Conservation (phyloP, 2,888 invertebrate species). For the Subacronicta megacephala region DNA sequence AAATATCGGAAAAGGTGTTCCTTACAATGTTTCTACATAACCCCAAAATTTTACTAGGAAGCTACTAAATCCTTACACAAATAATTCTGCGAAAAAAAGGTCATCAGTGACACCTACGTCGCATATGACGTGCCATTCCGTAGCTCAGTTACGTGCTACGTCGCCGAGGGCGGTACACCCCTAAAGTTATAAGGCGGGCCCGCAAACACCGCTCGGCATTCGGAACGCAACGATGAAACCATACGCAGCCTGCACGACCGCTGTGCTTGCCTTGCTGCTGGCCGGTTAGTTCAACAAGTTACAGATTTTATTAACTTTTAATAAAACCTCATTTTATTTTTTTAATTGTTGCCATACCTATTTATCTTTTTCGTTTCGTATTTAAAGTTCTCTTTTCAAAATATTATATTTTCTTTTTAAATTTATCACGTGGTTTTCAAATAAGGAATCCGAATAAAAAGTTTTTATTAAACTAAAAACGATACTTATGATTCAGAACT, state of each 20-base stretch:
- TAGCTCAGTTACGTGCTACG: slow-evolving; percentile 57
- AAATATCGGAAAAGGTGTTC: no score
- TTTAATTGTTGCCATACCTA: no score
- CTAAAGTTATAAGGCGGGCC: slow-evolving; percentile 75
- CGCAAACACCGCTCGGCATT: slow-evolving; percentile 71
- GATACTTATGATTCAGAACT: slow-evolving; percentile 1
- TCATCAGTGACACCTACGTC: slow-evolving; percentile 31
- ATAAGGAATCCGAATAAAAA: background rate
- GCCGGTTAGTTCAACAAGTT: slow-evolving; percentile 73
- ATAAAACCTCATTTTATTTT: no score
- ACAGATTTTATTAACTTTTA: slow-evolving; percentile 20
- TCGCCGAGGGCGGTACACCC: slow-evolving; percentile 68
- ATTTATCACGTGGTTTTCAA: no score
- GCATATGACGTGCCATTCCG: slow-evolving; percentile 23
- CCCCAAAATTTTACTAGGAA: background rate
- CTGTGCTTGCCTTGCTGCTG: slow-evolving; percentile 73
- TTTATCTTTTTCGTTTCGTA: no score
- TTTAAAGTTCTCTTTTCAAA: no score
- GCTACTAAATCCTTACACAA: background rate
- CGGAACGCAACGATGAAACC: slow-evolving; percentile 73
- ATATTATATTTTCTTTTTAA: no score
- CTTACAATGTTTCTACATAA: background rate
- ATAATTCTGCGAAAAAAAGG: slow-evolving; percentile 16
- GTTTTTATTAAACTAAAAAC: background rate
- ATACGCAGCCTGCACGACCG: slow-evolving; percentile 70